A percentile compares a stretch with the other conserved stretches of the same genome.
phyloP scores from a whole-genome alignment of 2,888 invertebrate species.

The Drosophila trichaetosa region DNA sequence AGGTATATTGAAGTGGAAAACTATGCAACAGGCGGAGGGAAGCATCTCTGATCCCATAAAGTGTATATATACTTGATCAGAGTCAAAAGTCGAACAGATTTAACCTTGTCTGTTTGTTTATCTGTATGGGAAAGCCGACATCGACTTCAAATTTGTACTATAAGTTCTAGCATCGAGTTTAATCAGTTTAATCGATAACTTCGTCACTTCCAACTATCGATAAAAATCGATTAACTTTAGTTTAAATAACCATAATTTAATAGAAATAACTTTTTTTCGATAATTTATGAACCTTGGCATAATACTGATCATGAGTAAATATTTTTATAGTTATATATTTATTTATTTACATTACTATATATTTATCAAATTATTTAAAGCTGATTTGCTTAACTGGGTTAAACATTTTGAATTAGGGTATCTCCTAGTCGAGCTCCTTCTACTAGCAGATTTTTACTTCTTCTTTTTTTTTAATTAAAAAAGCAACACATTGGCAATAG shows the following conservation, averaged over 20 bases:
- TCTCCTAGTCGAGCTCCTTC: neutral
- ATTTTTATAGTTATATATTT: no score
- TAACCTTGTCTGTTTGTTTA: neutral
- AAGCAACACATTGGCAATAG: constrained; percentile 27
- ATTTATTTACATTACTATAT: no score
- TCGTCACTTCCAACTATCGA: neutral
- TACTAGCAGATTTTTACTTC: neutral
- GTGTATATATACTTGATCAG: neutral
- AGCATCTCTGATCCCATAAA: neutral
- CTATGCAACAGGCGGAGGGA: neutral
- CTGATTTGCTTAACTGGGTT: neutral
- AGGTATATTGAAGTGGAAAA: neutral
- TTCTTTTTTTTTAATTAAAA: constrained; percentile 20
- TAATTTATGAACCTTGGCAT: rapidly evolving
- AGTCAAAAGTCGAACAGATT: neutral
- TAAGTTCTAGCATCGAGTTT: no score
- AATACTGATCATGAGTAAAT: neutral
- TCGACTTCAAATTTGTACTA: neutral
- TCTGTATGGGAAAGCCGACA: neutral
- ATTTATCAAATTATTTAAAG: neutral
- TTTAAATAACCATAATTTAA: neutral
- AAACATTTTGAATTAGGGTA: neutral
- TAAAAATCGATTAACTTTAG: neutral
- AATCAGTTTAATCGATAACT: neutral
- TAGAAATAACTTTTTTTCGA: neutral